Base-by-base conservation (phyloP, 2,888 invertebrate species). In the Dicycla oo region DNA sequence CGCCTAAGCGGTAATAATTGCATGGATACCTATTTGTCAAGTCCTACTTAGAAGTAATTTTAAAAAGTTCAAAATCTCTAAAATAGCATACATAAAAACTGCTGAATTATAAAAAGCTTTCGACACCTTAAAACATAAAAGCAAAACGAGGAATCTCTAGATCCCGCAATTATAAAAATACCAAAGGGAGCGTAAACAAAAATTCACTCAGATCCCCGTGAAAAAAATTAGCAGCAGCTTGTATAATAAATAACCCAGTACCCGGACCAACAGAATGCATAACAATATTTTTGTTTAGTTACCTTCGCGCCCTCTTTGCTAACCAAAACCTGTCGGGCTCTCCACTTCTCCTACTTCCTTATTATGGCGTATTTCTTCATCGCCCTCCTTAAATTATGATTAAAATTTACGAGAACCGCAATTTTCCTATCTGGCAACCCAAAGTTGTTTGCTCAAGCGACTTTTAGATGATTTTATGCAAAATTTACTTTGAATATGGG, bases 381-480 rank as follows among this genome's bases (percentile, higher is more conserved):
- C 86, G 88, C 88, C 88, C 86, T 80, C 83, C 87, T 80, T 85
- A 91, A 91, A 91, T 90, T 90, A 88, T 92, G 89, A 94, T 93
- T 92, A 92, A 90, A 93, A 93, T 93, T 93, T 91, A 94, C 88
- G 86, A 86, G 87, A 83, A 85, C 80, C 76, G 73, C 81, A 75
- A 83, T 80, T 78, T 78, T 75, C 75, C 77, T 78, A 81, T 87
- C 83, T 75, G 11, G 61, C 88, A 88, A 88, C 88, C 90, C 87
- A 84, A 83, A 84, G 66, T 86, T 86, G 82, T 87, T 86, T 83
- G 83, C 76, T 74, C 69, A 73, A 76, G 80, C 74, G 75, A 81
- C 65, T 81, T 81, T 76, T 20, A 54, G 71, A 74, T 57, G 80
- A 79, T 83, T 80, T 82, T 87, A 85, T 88, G 87, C 83, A 85